Base-by-base conservation (phyloP, 1,140 invertebrate genomes). In the Ephestia elutella region DNA sequence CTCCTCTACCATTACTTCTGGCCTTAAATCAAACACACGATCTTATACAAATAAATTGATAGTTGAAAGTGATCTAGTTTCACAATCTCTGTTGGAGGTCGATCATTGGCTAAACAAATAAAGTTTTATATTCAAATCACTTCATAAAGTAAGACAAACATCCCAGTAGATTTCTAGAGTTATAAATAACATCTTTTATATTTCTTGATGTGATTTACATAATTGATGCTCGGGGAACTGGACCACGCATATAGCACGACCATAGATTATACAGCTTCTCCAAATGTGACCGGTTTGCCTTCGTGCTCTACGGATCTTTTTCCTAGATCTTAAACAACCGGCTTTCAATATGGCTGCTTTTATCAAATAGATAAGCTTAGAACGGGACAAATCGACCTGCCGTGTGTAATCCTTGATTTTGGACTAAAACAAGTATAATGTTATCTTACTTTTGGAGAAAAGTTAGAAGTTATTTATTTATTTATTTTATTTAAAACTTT, bases 221-320 rank as follows among this genome's bases (percentile, higher is more conserved):
- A 44, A 53, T 53, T 55, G 60, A 62, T 54, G 56, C 35, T 25
- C 2, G 50, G 17, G 44, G 35, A 57, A 57, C 11, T 62, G 55
- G 59, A 44, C 56, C 35, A 53, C 50, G 50, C 21, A 54, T 38
- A 54, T 15, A 32, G 35, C 56, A 63, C n/a, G n/a, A n/a, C 38
- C n/a, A 44, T 44, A 44, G 38, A 44, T 15, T 44, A 10, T 54
- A 51, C 9, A 13, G 44, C 59, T 63, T 59, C 53, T 56, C 57
- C 48, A 44, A 59, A 56, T 50, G 25, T 54, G 56, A 58, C 60
- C 56, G 56, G 60, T 55, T 57, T 54, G 50, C 38, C 38, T 48
- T 54, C 51, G 60, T 57, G 51, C 51, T 19, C 28, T 57, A 62
- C 58, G 51, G 38, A 21, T 48, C 28, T 62, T 62, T 62, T 57